Percentiles rank a stretch among this genome's conserved stretches.
phyloP scores from a whole-genome alignment of 2,888 invertebrate species.

The Tanaodytes sp. region DNA sequence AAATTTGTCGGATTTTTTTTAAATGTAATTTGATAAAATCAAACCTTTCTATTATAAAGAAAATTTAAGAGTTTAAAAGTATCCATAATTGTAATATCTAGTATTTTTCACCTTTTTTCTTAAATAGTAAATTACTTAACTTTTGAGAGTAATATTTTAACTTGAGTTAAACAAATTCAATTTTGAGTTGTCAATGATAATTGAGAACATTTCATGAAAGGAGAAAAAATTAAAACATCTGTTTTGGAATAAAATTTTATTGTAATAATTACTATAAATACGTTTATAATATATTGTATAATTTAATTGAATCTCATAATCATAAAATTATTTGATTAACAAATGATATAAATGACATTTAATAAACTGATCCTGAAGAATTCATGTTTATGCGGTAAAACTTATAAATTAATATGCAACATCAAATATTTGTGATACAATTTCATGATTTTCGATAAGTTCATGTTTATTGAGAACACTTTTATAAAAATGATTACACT shows the following conservation, averaged over 20 bases:
- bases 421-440: conserved; percentile 27
- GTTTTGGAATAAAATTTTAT: conserved; percentile 32
- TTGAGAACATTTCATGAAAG: too few species aligned
- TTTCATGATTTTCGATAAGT: conserved; percentile 26
- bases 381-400: conserved; percentile 29
- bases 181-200: too few species aligned
- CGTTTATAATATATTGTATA: conserved; percentile 27
- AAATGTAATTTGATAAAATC: too few species aligned
- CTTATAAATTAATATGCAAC: conserved; percentile 36
- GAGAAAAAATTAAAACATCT: not conserved
- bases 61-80: too few species aligned
- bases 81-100: too few species aligned
- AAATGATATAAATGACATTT: conserved; percentile 29
- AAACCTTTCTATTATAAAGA: too few species aligned
- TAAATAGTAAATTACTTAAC: too few species aligned
- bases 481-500: conserved; percentile 32
- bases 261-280: conserved; percentile 31
- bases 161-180: too few species aligned
- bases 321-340: conserved; percentile 19
- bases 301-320: conserved; percentile 27
- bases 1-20: too few species aligned
- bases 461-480: conserved; percentile 19
- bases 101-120: too few species aligned
- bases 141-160: too few species aligned
- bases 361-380: conserved; percentile 19